Evolutionary conservation across 2,113 vertebrate species (phyloP), one percentile per base, ranked within the genome.

Genomic region (Stigmatopora argus): DNA sequence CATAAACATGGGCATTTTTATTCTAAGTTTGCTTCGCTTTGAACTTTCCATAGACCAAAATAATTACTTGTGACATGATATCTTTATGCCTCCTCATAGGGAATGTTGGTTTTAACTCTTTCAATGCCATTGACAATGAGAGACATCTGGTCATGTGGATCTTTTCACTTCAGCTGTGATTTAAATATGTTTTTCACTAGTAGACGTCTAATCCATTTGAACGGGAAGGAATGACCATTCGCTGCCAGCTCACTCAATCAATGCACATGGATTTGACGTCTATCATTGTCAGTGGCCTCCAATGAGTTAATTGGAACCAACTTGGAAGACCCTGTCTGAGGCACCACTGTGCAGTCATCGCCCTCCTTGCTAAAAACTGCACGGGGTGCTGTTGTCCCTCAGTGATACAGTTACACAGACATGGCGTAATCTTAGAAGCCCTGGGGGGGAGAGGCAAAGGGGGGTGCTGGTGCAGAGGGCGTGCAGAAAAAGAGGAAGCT

Each of bases 401-500:
- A 45, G 41, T 45, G 59, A 45, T 61, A 62, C 65, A 69, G 56
- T 59, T 69, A 74, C 48, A 73, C 45, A 63, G 53, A 78, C 65
- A 64, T 48, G 56, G 63, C 58, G 66, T 56, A 63, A 62, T 69
- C 64, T 69, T 65, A 73, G 65, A 67, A 58, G 57, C 66, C 76
- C 72, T 14, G 10, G 53, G 59, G 26, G 59, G 21, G 63, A 73
- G 31, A 62, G 68, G 70, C 46, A n/a, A 74, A 66, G 72, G 62
- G 53, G 31, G 46, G 64, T 47, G 62, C 71, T 65, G 78, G 66
- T 79, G 78, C 69, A 67, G 66, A 72, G 69, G 71, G 53, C 73
- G 58, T 23, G 64, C 67, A 74, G 51, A 73, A 61, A 76, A 65
- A 81, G 75, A 75, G 67, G 67, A 80, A 64, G 70, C 57, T 71